Conservation (phyloP, 2,113 vertebrate genomes). For the Bos taurus region ARS-UCD2.0 NC_037332.1:61702001-61702500, state of each 20-base stretch:
- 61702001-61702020: background rate
- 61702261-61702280: background rate
- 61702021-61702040: background rate
- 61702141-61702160: slow-evolving; percentile 26
- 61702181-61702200: slow-evolving; percentile 47
- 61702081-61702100: slow-evolving; percentile 41
- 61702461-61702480: background rate
- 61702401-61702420: background rate
- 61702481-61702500: background rate
- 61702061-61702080: slow-evolving; percentile 76
- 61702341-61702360: background rate
- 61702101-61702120: slow-evolving; percentile 51
- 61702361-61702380: background rate
- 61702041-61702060: background rate
- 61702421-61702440: background rate
- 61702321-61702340: background rate
- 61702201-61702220: background rate
- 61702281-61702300: background rate
- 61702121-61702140: slow-evolving; percentile 70
- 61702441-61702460: background rate
- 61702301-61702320: background rate
- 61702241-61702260: background rate
- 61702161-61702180: background rate
- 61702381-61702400: background rate
- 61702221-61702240: background rate